Evolutionary conservation across 2,797 vertebrate species (phyloP).

Genomic region (Paguma larvata): DNA sequence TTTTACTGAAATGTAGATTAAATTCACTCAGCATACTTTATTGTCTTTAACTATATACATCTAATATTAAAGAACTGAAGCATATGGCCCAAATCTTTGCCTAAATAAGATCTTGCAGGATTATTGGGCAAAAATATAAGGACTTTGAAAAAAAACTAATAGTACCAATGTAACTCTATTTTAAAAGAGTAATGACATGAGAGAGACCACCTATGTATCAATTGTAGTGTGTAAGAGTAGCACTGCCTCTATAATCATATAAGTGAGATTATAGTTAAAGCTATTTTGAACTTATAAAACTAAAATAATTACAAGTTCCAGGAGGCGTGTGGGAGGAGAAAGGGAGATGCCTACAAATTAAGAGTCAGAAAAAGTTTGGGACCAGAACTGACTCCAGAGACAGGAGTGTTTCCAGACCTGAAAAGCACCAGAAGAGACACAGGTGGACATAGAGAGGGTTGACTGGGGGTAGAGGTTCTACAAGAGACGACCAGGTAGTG

Average conservation of each 20-base stretch:
- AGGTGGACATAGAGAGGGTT: background rate
- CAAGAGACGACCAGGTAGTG: background rate
- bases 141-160: background rate
- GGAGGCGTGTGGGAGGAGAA: background rate
- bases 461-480: background rate
- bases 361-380: background rate
- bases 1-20: conserved; percentile 53
- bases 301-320: conserved; percentile 1
- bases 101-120: background rate
- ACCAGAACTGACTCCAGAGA: background rate
- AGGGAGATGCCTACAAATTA: background rate
- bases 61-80: background rate
- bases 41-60: conserved; percentile 24
- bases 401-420: background rate
- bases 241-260: background rate
- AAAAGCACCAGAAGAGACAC: background rate
- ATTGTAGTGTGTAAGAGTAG: background rate
- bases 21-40: conserved; percentile 38
- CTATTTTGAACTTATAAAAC: background rate
- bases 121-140: background rate
- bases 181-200: background rate
- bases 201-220: background rate
- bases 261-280: background rate
- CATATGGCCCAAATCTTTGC: background rate
- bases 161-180: background rate